A percentile compares a stretch with the other conserved stretches of the same genome.
Evolutionary conservation across 1,140 invertebrate species (phyloP).

Genomic region (Frieseomelitta varia): DNA sequence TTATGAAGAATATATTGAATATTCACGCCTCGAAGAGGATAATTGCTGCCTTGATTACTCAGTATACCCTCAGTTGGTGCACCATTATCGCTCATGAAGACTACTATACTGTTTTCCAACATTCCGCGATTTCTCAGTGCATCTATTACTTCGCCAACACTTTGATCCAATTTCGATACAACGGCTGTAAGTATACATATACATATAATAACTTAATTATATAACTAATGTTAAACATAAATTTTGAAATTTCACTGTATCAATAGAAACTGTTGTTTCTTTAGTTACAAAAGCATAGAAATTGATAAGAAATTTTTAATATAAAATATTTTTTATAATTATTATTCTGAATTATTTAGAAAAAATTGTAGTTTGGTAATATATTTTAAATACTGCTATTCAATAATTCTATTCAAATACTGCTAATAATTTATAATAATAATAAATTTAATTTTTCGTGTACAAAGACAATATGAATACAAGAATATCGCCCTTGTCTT

Average conservation of each 20-base stretch:
- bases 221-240: not conserved
- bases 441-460: too few species aligned
- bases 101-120: conserved; percentile 88
- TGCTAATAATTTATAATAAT: too few species aligned
- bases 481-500: too few species aligned
- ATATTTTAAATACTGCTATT: too few species aligned
- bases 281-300: not conserved
- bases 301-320: not conserved
- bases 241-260: not conserved
- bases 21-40: conserved; percentile 90
- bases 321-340: too few species aligned
- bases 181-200: conserved; percentile 86
- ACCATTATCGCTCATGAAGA: conserved; percentile 92
- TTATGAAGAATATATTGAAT: too few species aligned
- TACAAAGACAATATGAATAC: too few species aligned
- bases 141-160: conserved; percentile 89
- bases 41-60: conserved; percentile 92
- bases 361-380: too few species aligned
- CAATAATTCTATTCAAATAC: too few species aligned
- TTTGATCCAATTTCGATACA: conserved; percentile 93
- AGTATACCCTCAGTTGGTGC: conserved; percentile 88
- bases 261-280: not conserved
- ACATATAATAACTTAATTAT: too few species aligned
- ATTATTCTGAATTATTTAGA: too few species aligned
- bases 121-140: conserved; percentile 87